Base-by-base conservation (phyloP, 2,113 vertebrate genomes). In the Eonycteris spelaea region DNA sequence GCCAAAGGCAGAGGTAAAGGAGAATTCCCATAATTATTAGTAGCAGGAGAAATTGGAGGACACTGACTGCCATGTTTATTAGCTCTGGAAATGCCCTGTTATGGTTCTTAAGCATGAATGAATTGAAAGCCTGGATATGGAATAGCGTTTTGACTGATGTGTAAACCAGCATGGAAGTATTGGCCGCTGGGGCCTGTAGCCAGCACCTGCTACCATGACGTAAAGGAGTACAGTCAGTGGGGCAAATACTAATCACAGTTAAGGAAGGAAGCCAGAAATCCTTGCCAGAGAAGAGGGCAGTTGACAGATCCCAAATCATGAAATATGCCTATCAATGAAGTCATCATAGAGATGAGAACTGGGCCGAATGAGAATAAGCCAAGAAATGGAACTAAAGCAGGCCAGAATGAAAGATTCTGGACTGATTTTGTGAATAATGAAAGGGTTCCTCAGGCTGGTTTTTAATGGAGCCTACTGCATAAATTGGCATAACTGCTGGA, bases 1-100 rank as follows among this genome's bases (percentile, higher is more conserved):
- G 92, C 96, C 98, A 63, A 99, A 98, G 89, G 91, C 98, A 7
- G 97, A 98, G 94, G 97, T 98, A 98, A 96, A 92, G 71, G 71
- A 94, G 48, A 90, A 65, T 84, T 68, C 45, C 68, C 53, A 21
- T 11, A 24, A 35, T 79, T 71, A 61, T 28, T 83, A 80, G 38
- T 51, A 78, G 67, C 24, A 43, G 30, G 40, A 80, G 43, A 65
- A 74, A 18, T 33, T 55, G 65, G 15, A 94, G 43, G 35, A 71
- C 48, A 48, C 22, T 73, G 51, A 59, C 51, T 65, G 38, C 48
- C 15, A 0, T 84, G 21, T 90, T 87, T 83, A 28, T 84, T 83
- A 90, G 43, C 21, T 94, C 30, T 78, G 12, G 45, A 45, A 78
- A 70, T 86, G 18, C 9, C 38, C 15, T 24, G 9, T 51, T 95